Base-by-base conservation (phyloP, 1,140 invertebrate genomes). In the Forficula auricularia region DNA sequence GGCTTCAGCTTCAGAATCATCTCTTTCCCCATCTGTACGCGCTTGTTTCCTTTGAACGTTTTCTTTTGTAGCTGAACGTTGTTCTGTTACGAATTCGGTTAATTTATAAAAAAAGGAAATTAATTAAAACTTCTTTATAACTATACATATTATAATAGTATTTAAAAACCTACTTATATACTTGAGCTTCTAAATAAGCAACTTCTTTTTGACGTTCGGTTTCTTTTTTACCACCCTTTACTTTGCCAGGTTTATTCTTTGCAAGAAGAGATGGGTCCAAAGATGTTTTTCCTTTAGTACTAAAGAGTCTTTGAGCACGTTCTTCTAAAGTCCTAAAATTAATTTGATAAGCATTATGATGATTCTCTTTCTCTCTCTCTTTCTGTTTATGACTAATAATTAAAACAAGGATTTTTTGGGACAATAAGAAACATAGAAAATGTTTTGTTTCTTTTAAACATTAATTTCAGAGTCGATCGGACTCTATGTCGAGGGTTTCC, bases 31-130 rank as follows among this genome's bases (percentile, higher is more conserved):
- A 33, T 89, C 91, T 0, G 91, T 95, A 44, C 94, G 73, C 0
- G 95, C 95, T 58, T 98, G 94, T 58, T 98, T 96, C 9, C 95
- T 71, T 54, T 98, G 91, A 0, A 98, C 91, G 66, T 99, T 98
- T 62, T 98, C 96, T 54, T 91, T 87, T 0, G 95, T 98, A 0
- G 89, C 79, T 2, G 76, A 69, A 30, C 94, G 65, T 54, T 96
- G 87, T 49, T 82, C 75, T 1, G 80, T 75, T 3, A 91, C 68
- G 32, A 87, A 63, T 52, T 89, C 85, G 0, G 82, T 73, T 32
- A 91, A 73, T 57, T 79, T 74, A 49, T 36, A 56, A 45, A 45
- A 15, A 9, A 36, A 43, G 10, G 10, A 6, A 6, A 27, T 6
- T 6, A 27, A 10, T 6, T 27, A 6, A 10, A 27, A 27, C 22